Conservation (phyloP, 2,888 invertebrate genomes). For the Julus scandinavius region DNA sequence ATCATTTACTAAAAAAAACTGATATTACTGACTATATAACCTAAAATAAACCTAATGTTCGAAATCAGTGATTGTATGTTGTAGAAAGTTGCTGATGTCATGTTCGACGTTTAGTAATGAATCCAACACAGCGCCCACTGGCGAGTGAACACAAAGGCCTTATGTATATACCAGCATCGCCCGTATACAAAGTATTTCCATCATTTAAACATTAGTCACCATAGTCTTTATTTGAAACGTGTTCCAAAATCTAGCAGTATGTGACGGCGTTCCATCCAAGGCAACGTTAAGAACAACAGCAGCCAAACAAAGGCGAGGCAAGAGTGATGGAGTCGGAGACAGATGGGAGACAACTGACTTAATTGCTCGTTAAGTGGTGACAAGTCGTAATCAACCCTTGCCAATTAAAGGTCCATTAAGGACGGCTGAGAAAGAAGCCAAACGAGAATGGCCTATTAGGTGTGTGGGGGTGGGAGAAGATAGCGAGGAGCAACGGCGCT, state of each 20-base stretch:
- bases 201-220: background rate
- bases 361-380: conserved; percentile 53
- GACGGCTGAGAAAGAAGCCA: background rate
- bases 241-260: background rate
- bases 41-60: background rate
- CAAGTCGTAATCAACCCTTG: conserved; percentile 53
- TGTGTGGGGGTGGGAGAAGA: background rate
- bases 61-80: no score
- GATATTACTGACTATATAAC: no score
- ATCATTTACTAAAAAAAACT: no score
- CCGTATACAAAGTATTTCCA: background rate
- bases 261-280: conserved; percentile 8
- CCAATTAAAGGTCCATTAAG: conserved; percentile 53
- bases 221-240: background rate
- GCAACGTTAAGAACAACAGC: background rate
- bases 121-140: background rate
- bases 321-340: conserved; percentile 22
- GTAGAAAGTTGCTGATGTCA: no score
- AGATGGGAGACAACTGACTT: conserved; percentile 50
- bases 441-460: conserved; percentile 24
- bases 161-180: background rate
- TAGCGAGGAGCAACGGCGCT: conserved; percentile 1
- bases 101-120: background rate
- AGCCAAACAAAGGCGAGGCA: conserved; percentile 37
- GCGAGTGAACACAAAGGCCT: background rate